phyloP scores from a whole-genome alignment of 2,888 invertebrate species.

The Marronus borbonicus region DNA sequence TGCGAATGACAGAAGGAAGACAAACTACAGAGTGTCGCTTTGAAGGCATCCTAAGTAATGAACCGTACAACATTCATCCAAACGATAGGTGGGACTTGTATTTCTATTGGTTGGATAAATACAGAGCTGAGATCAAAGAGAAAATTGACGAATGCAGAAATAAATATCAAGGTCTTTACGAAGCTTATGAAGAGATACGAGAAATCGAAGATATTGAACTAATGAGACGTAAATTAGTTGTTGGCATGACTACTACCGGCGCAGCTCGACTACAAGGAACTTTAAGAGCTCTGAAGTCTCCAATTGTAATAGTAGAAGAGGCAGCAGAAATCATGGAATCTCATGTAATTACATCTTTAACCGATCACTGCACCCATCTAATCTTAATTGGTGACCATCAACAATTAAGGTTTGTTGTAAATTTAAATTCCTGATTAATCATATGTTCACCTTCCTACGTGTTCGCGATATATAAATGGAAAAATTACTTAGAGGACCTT shows the following conservation, averaged over 20 bases:
- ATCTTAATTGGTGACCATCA: conserved; percentile 91
- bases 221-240: conserved; percentile 73
- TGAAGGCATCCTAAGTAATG: conserved; percentile 49
- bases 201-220: conserved; percentile 75
- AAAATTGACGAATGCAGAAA: conserved; percentile 56
- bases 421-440: background rate
- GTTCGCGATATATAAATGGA: too few relatives aligned
- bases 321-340: conserved; percentile 91
- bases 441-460: too few relatives aligned
- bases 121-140: conserved; percentile 53
- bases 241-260: conserved; percentile 85
- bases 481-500: too few relatives aligned
- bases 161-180: conserved; percentile 57
- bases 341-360: conserved; percentile 85
- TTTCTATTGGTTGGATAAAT: conserved; percentile 62
- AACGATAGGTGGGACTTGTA: conserved; percentile 65
- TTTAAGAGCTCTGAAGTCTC: conserved; percentile 75
- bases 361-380: conserved; percentile 82
- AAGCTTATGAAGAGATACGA: conserved; percentile 57
- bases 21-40: background rate
- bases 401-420: conserved; percentile 73
- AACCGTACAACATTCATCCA: conserved; percentile 60
- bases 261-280: conserved; percentile 80
- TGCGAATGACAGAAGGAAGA: conserved; percentile 52
- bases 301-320: conserved; percentile 88